Base-by-base conservation (phyloP, 2,113 vertebrate species). In the Caretta caretta region DNA sequence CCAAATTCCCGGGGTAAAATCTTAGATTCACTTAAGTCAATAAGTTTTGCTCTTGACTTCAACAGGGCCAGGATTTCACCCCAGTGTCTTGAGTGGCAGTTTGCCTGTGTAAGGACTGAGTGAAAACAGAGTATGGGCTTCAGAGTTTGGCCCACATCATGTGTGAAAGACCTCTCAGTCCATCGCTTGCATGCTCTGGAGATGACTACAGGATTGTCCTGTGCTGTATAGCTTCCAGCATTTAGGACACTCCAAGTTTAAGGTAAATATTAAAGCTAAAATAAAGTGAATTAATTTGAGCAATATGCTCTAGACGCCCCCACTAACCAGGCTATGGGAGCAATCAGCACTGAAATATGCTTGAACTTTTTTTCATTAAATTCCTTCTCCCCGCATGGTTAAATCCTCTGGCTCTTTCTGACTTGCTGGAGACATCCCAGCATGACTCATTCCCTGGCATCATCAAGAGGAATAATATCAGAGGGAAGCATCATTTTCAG, bases 341-440 rank as follows among this genome's bases (percentile, higher is more conserved):
- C 25, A 59, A 48, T 59, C 27, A 54, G 38, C 54, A 48, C 54
- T 48, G 38, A 56, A 57, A 29, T 83, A 83, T 29, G 81, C 54
- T 59, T 59, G 27, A 83, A 46, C 25, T 81, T 54, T 87, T 87
- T 96, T 96, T 48, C 75, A 75, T 90, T 92, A 92, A 83, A 95
- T 81, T 90, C 17, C 3, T 4, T 3, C 2, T 42, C 16, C 90
- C 80, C 12, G 29, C 42, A 1, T 35, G 42, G 48, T 81, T 81
- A 89, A 96, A 91, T 4, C 13, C 7, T 42, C 10, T 54, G 22
- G 42, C 14, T 69, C 2, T 65, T 46, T 92, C 88, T 46, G 3
- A 54, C 80, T 87, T 59, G 38, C 46, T 35, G 75, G 65, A 88
- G 81, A 65, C 85, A 10, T 0, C 4, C 87, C 83, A 25, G 35